Evolutionary conservation across 2,113 vertebrate genomes (phyloP).

Genomic region (Himantopus leucocephalus): DNA sequence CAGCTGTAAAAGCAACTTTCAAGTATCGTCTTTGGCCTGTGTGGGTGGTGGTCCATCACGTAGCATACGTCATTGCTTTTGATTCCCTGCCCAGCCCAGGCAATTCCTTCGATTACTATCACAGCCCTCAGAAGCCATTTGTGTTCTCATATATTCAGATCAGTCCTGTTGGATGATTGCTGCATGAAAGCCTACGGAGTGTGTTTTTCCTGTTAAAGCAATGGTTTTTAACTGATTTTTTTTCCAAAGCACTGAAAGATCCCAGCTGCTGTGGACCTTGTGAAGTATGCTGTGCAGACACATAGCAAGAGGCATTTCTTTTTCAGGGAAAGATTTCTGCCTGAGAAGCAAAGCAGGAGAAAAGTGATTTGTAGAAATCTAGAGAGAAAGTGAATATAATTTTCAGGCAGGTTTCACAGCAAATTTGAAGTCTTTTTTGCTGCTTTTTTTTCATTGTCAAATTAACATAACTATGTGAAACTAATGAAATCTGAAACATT

Average conservation of each 20-base stretch:
- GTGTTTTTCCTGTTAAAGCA: neutral
- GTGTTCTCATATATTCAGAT: neutral
- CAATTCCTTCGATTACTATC: neutral
- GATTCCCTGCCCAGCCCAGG: neutral
- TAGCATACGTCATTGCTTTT: rapidly evolving
- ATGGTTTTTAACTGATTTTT: neutral
- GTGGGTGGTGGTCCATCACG: neutral
- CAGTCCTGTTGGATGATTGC: neutral
- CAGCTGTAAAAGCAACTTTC: neutral
- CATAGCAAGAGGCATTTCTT: neutral
- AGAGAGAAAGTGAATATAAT: neutral
- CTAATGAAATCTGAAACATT: neutral
- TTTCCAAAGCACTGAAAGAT: neutral
- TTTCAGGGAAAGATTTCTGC: neutral
- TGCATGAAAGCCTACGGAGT: neutral
- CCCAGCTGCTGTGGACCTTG: neutral
- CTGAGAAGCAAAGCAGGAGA: neutral
- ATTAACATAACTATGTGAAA: neutral
- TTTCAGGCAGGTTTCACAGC: neutral
- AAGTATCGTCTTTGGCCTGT: neutral
- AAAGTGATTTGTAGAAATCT: neutral
- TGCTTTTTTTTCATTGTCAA: neutral
- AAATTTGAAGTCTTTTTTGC: neutral
- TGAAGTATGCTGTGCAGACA: neutral
- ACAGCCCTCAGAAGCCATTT: neutral